These are phyloP conservation scores for Geotria australis DNA, from an alignment of 2,797 vertebrate genomes.

Conservation along the genomic window DNA sequence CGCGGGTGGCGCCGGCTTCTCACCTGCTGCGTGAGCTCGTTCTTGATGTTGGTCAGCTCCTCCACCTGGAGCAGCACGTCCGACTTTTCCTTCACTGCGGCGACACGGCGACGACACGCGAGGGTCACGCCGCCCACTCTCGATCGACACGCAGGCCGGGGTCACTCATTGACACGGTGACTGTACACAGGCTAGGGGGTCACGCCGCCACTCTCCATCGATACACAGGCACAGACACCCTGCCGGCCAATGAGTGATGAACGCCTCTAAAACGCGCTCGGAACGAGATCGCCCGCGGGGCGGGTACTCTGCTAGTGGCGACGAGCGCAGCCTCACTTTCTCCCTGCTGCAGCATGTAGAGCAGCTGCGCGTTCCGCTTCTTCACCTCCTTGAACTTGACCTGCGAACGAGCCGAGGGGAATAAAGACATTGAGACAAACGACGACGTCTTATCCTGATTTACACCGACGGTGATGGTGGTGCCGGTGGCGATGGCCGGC, in stretches of 20 bases:
- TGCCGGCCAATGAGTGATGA: too few relatives aligned
- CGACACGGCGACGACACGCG: neutral
- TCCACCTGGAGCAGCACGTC: conserved; percentile 67
- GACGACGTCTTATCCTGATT: too few relatives aligned
- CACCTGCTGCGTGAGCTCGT: conserved; percentile 64
- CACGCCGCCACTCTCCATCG: too few relatives aligned
- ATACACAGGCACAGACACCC: too few relatives aligned
- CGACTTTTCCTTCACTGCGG: conserved; percentile 77
- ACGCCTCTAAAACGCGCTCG: too few relatives aligned
- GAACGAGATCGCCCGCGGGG: too few relatives aligned
- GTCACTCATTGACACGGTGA: conserved; percentile 1
- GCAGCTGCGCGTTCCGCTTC: conserved; percentile 49
- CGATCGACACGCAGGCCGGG: too few relatives aligned
- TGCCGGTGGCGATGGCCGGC: neutral
- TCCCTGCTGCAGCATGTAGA: conserved; percentile 78
- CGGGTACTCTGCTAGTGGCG: too few relatives aligned
- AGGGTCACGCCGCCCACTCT: too few relatives aligned
- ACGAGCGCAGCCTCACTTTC: conserved; percentile 38
- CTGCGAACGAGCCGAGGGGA: conserved; percentile 10
- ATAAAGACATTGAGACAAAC: neutral
- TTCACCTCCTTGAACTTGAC: conserved; percentile 69
- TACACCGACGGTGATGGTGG: neutral
- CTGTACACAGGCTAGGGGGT: too few relatives aligned
- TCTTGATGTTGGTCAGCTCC: conserved; percentile 60
- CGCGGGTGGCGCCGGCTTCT: conserved; percentile 1